Evolutionary conservation across 2,113 vertebrate species (phyloP), one percentile per base, ranked within the genome.

Genomic region (Nothobranchius kuhntae): DNA sequence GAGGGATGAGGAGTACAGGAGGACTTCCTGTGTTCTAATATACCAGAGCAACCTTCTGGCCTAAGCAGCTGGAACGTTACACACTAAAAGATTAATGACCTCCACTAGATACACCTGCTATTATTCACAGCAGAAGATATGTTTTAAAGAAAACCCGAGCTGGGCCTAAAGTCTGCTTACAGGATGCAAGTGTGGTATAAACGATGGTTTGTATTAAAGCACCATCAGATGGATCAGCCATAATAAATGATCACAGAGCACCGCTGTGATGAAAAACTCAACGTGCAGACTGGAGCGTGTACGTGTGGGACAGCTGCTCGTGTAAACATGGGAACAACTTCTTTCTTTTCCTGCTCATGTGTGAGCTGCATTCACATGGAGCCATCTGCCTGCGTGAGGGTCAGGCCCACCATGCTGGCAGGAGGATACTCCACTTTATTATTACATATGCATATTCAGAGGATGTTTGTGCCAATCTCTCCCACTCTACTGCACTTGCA

Each of bases 321-420:
- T 46, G 76, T 56, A 71, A 81, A 85, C 73, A 71, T 75, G 68
- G 42, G 81, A 61, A 63, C 48, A 77, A 65, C 47, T 66, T 30
- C 51, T 17, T 48, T 73, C 62, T 62, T 59, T 74, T 35, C 61
- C 44, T 30, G 61, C 71, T 85, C 68, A 70, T 75, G 78, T 80
- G 81, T 83, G 65, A 86, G 70, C 71, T 0, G 45, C 62, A 56
- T 80, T 77, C 55, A 59, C 71, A 75, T 68, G 47, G 56, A 79
- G 58, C 84, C 84, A 83, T 87, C 81, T 88, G 86, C 81, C 77
- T 17, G 15, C 61, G 88, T 80, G 82, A 9, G 79, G 2, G 58
- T 52, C 3, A 3, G 38, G 71, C 52, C 4, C n/a, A 75, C 61
- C 57, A 36, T 3, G 48, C 59, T 4, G 59, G 44, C 1, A 60